Base-by-base conservation (phyloP, 2,113 vertebrate species). In the Cheirogaleus medius region DNA sequence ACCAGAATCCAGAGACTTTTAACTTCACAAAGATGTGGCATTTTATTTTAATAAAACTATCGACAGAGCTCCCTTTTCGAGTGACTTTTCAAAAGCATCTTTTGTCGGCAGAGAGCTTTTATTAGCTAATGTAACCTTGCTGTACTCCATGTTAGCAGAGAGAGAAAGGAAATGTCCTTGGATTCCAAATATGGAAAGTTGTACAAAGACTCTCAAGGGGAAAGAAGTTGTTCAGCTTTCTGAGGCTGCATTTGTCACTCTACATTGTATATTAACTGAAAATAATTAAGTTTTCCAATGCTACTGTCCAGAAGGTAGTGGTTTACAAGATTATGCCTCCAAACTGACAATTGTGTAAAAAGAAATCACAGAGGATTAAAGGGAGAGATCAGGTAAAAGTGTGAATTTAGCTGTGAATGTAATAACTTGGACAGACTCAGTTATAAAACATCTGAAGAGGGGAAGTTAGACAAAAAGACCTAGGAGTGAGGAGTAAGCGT, bases 21-120 rank as follows among this genome's bases (percentile, higher is more conserved):
- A 90, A 63, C 88, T 95, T 97, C 78, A 90, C 77, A 60, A 66
- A 88, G 66, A 94, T 42, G 56, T 96, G 90, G 6, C 87, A 91
- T 95, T 98, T 95, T 96, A 93, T 89, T 92, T 91, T 97, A 97
- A 93, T 93, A 78, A 97, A 88, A 77, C 88, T 80, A 92, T 97
- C 0, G 3, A 90, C 54, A 96, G 81, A 58, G 77, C 52, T 96
- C 18, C 39, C 73, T 82, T 91, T 95, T 49, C 0, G 6, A 91
- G 25, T 96, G 92, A 89, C 88, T 98, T 97, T 97, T 97, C 97
- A 94, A 97, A 96, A 87, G 27, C 76, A 69, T 93, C 91, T 96
- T 95, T 96, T 97, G 96, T 96, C 84, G 86, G 81, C 49, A 52
- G 47, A 92, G 71, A 49, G 84, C 94, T 97, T 96, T 90, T 92